phyloP scores from a whole-genome alignment of 1,140 invertebrate genomes.

The Calephelis nemesis region DNA sequence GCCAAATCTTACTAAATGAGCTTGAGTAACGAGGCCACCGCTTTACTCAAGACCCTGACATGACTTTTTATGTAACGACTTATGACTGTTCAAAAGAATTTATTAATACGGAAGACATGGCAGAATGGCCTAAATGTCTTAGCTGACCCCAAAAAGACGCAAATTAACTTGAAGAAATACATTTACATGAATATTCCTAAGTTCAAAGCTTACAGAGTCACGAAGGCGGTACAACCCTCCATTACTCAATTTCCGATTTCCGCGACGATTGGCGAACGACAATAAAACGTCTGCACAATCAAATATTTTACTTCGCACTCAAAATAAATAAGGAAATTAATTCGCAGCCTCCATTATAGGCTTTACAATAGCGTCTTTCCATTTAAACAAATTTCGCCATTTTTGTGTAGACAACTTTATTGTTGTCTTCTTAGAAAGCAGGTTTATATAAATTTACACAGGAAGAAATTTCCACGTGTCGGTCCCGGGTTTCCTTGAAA shows the following conservation, averaged over 20 bases:
- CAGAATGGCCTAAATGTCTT: too few relatives aligned
- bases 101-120: too few relatives aligned
- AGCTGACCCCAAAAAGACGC: too few relatives aligned
- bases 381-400: constrained; percentile 7
- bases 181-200: neutral
- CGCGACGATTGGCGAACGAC: constrained; percentile 21
- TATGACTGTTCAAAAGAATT: too few relatives aligned
- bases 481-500: too few relatives aligned
- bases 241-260: constrained; percentile 25
- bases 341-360: constrained; percentile 14
- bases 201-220: neutral
- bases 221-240: constrained; percentile 14
- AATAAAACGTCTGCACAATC: constrained; percentile 23
- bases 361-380: constrained; percentile 5
- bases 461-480: neutral
- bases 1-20: too few relatives aligned
- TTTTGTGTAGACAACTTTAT: constrained; percentile 1
- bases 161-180: too few relatives aligned
- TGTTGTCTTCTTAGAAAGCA: neutral
- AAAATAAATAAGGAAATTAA: constrained; percentile 25
- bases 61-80: too few relatives aligned
- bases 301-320: constrained; percentile 22
- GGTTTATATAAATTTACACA: too few relatives aligned
- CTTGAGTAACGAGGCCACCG: too few relatives aligned
- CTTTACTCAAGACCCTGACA: too few relatives aligned